Conservation (phyloP, 2,888 invertebrate species). For the Rutpela maculata region DNA sequence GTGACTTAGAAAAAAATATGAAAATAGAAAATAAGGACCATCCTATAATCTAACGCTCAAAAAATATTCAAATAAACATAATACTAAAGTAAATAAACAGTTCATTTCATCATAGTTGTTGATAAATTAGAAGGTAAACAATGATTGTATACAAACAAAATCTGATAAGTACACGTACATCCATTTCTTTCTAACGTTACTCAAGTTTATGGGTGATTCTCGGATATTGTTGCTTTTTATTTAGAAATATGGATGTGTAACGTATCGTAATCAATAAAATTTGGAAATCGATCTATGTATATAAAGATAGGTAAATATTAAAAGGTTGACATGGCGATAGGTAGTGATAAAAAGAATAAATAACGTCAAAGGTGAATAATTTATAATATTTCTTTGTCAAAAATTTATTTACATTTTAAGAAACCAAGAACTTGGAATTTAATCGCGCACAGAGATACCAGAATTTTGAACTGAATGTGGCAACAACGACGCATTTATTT, state of each 20-base stretch:
- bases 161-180: not conserved
- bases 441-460: constrained; percentile 13
- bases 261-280: constrained; percentile 1
- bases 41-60: no score
- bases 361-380: constrained; percentile 38
- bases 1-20: no score
- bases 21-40: no score
- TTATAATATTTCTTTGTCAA: constrained; percentile 40
- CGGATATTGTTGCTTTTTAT: not conserved
- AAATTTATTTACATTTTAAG: constrained; percentile 35
- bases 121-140: not conserved
- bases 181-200: not conserved
- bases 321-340: constrained; percentile 25
- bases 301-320: constrained; percentile 32
- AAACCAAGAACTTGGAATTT: constrained; percentile 15
- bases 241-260: not conserved
- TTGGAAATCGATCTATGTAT: constrained; percentile 15
- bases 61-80: not conserved
- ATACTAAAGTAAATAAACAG: not conserved
- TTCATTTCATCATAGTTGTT: not conserved
- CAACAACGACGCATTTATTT: constrained; percentile 20
- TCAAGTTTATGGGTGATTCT: not conserved
- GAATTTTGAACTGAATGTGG: constrained; percentile 19
- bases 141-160: not conserved
- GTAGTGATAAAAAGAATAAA: constrained; percentile 30